Evolutionary conservation across 1,140 invertebrate genomes (phyloP), one percentile per base, ranked within the genome.

Genomic region (Conus betulinus): DNA sequence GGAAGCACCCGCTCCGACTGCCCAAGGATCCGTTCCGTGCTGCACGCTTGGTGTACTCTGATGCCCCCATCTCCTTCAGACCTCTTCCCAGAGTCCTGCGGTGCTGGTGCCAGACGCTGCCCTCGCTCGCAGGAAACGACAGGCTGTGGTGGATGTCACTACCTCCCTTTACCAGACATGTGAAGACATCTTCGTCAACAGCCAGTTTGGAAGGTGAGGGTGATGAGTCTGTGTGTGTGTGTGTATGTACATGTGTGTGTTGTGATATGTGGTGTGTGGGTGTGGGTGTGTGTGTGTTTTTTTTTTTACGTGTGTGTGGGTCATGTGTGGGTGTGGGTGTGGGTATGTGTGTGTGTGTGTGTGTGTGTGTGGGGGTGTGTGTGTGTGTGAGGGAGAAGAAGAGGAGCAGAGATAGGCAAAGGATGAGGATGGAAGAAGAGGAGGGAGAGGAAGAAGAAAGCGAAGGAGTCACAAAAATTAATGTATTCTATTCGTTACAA

Each of bases 11-110:
- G 25, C 84, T 85, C 39, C 52, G 63, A n/a, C 83, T 91, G 67
- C 90, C 91, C 39, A 53, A 63, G 17, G 52, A 60, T 52, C 90
- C 91, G 10, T 92, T 92, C 88, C 79, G 27, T n/a, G 82, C 85
- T 17, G 87, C 85, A 51, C 39, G 25, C 52, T n/a, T 76, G n/a
- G 82, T 60, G 23, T 23, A 88, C n/a, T 92, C 91, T 0, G 88
- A 91, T 86, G 90, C 90, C 23, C n/a, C 91, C 55, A 88, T 92
- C 20, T 89, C 90, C n/a, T 89, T 74, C 85, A 53, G 10, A 23
- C 57, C 11, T 67, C 52, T 51, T 79, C 63, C 17, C 15, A n/a
- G n/a, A 27, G 20, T 27, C 84, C 84, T n/a, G 20, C 84, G 25
- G 71, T 87, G 5, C 11, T 25, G 25, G 52, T 84, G 23, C 57